phyloP scores from a whole-genome alignment of 2,888 invertebrate genomes.

The Epirrhoe tristata region DNA sequence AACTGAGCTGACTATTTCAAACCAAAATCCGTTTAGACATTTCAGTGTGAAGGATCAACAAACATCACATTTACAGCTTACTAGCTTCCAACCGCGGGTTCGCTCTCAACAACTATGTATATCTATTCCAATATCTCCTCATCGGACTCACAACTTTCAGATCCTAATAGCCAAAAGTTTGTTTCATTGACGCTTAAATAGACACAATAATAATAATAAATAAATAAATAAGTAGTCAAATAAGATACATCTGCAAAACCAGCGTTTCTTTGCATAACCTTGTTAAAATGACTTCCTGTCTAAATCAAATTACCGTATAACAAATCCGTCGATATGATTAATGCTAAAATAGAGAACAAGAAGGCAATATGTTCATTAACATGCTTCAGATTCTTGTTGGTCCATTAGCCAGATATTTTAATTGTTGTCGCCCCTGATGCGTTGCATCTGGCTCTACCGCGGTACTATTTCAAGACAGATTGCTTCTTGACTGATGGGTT shows the following conservation, averaged over 20 bases:
- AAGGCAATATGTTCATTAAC: conserved; percentile 81
- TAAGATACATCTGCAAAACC: not conserved
- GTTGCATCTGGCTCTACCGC: conserved; percentile 81
- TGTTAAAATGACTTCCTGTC: conserved; percentile 26
- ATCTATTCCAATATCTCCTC: too few relatives aligned
- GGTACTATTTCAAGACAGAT: conserved; percentile 81
- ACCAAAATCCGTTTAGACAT: too few relatives aligned
- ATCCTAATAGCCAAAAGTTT: too few relatives aligned
- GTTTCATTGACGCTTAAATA: too few relatives aligned
- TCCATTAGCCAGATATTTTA: conserved; percentile 85
- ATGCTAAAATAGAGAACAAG: conserved; percentile 69
- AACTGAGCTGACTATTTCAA: too few relatives aligned
- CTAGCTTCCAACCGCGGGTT: too few relatives aligned
- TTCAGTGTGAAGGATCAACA: too few relatives aligned
- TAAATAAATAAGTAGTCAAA: too few relatives aligned
- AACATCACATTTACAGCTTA: too few relatives aligned
- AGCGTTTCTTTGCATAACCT: conserved; percentile 1
- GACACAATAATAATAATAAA: too few relatives aligned
- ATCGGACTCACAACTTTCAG: too few relatives aligned
- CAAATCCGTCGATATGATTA: conserved; percentile 64
- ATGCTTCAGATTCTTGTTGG: conserved; percentile 74
- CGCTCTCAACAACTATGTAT: too few relatives aligned
- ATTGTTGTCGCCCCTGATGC: conserved; percentile 77
- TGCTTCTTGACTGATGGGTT: conserved; percentile 72
- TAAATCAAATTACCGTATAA: conserved; percentile 32